These are phyloP conservation scores for Conchocele bisecta DNA, from an alignment of 2,888 invertebrate genomes.

Conservation along the genomic window DNA sequence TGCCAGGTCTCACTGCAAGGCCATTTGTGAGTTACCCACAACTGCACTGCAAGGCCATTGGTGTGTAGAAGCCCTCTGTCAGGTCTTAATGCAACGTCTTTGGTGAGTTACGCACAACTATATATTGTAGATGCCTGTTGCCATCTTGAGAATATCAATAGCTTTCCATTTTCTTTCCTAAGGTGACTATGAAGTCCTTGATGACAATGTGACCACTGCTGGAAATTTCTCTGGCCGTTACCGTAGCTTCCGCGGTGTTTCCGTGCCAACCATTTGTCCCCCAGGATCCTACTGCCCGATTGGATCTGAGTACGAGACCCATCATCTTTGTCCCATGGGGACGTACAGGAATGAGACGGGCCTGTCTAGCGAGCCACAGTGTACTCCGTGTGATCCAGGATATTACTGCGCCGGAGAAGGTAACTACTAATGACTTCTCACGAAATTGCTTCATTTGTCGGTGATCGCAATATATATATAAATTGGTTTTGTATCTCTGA, in stretches of 20 bases:
- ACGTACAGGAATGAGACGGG: constrained; percentile 78
- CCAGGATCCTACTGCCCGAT: constrained; percentile 78
- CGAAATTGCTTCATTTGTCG: background rate
- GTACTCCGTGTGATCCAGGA: constrained; percentile 79
- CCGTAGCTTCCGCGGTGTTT: constrained; percentile 77
- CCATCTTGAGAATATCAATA: too few species aligned
- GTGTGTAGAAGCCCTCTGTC: too few species aligned
- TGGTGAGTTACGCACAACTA: too few species aligned
- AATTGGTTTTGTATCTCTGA: too few species aligned
- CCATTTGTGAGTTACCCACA: too few species aligned
- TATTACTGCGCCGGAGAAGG: constrained; percentile 78
- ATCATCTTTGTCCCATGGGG: constrained; percentile 78
- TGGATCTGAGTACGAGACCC: constrained; percentile 67
- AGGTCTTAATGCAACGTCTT: too few species aligned
- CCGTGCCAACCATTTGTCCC: constrained; percentile 76
- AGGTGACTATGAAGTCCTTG: constrained; percentile 79
- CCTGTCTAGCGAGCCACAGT: constrained; percentile 72
- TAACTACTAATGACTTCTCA: constrained; percentile 33
- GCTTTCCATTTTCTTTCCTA: constrained; percentile 11
- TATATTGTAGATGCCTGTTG: too few species aligned
- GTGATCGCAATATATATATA: background rate
- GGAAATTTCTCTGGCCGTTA: constrained; percentile 77
- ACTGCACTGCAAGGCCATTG: too few species aligned
- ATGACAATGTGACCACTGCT: constrained; percentile 71
- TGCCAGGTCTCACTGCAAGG: too few species aligned